phyloP scores from a whole-genome alignment of 2,797 vertebrate genomes.

The Eulemur mongoz region DNA sequence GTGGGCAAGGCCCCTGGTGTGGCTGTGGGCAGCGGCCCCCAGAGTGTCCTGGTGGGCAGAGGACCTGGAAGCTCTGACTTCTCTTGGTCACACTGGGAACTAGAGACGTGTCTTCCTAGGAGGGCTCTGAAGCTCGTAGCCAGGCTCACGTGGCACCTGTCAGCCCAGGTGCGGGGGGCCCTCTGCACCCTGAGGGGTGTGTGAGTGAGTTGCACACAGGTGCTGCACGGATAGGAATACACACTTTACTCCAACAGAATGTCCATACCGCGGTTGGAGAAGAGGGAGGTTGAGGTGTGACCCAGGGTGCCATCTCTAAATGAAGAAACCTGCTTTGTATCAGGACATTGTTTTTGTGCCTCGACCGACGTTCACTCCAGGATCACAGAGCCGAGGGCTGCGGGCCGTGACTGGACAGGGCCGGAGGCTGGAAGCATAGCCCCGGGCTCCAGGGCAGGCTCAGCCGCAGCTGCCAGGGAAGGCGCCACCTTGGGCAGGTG shows the following conservation, averaged over 20 bases:
- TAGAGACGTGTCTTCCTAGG: neutral
- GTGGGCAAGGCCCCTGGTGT: neutral
- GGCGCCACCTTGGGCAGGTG: too few species aligned
- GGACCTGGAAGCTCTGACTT: neutral
- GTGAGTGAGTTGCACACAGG: too few species aligned
- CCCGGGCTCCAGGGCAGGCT: fast-evolving
- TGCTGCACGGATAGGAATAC: fast-evolving
- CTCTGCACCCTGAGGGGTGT: neutral
- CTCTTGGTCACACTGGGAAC: neutral
- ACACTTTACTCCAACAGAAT: neutral
- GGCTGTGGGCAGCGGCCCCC: neutral
- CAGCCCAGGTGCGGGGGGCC: neutral
- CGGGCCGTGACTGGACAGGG: neutral
- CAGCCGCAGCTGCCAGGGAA: neutral
- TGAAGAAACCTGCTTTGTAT: neutral
- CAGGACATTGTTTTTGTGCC: neutral
- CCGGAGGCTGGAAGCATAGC: neutral
- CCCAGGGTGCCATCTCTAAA: neutral
- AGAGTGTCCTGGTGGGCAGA: neutral
- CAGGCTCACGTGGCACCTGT: too few species aligned
- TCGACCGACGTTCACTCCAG: too few species aligned
- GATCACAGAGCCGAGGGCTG: neutral
- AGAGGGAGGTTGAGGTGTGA: neutral
- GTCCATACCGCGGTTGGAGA: neutral
- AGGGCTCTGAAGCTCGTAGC: neutral